Evolutionary conservation across 2,888 invertebrate genomes (phyloP), one percentile per base, ranked within the genome.

Genomic region (Prenolepis imparis): DNA sequence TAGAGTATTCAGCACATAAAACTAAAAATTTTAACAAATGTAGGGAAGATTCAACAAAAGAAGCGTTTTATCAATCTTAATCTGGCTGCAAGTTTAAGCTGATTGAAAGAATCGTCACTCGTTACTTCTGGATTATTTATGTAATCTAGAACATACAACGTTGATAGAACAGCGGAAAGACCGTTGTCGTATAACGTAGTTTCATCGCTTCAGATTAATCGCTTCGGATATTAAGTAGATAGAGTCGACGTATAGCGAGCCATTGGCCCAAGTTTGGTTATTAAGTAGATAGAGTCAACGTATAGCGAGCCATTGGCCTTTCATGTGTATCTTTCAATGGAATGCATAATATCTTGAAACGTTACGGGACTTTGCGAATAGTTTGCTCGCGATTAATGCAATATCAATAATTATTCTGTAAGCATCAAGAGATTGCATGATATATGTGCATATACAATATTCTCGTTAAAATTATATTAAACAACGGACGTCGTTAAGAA

Each of bases 221-320:
- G 21, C 28, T 59, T 52, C 52, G 18, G 59, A 36, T 72, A 48
- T 80, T 72, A 72, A 80, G 59, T 80, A 72, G 72, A 61, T 72
- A 72, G 21, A 61, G 36, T 44, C 59, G 9, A 24, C 12, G 24
- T 36, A 72, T 61, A 21, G 59, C 21, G 57, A 80, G 44, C 12
- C 78, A 61, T 36, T 70, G 72, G 24, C 36, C 12, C 59, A 61
- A 70, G 36, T 44, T 72, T 5, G 18, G 21, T 48, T 80, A 24
- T 80, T 72, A 72, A 80, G 59, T 80, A 72, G 72, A 61, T 72
- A 80, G 21, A 61, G 36, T 44, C 59, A 12, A 24, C 12, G 24
- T 36, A 72, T 61, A 21, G 59, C 21, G 57, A 80, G 44, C n/a
- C 78, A 72, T 36, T 59, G 72, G 24, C 24, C 28, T 3, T 32